phyloP scores from a whole-genome alignment of 23 tunicate genomes.

The Diplosoma virens region DNA sequence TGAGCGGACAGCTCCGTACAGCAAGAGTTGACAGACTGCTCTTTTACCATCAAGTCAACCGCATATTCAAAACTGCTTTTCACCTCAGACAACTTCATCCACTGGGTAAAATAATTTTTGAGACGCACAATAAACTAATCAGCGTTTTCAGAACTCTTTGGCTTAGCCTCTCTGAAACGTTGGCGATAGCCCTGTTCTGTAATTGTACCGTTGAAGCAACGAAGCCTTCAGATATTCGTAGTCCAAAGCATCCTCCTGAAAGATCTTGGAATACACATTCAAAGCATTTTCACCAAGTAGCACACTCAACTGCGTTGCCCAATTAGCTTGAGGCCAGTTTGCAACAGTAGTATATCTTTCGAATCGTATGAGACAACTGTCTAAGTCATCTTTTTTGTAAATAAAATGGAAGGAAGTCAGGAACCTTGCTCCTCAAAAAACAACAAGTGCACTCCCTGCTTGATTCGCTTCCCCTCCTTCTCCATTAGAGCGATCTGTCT shows the following conservation, averaged over 20 bases:
- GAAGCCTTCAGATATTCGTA: conserved; percentile 20
- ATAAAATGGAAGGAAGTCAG: no score
- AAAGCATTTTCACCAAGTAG: conserved; percentile 35
- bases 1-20: conserved; percentile 9
- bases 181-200: conserved; percentile 28
- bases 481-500: no score
- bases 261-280: conserved; percentile 25
- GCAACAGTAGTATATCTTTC: no score
- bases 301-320: conserved; percentile 28
- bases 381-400: no score
- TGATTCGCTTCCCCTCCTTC: no score
- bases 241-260: conserved; percentile 27
- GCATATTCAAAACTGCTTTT: not conserved
- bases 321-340: no score
- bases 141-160: conserved; percentile 17
- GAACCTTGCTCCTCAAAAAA: no score
- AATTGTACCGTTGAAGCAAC: conserved; percentile 5
- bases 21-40: conserved; percentile 26
- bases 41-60: conserved; percentile 21
- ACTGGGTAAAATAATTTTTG: not conserved
- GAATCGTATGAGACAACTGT: no score
- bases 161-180: conserved; percentile 20
- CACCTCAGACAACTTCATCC: not conserved
- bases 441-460: no score
- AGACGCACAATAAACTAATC: conserved; percentile 19